Evolutionary conservation across 1,140 invertebrate genomes (phyloP).

Genomic region (Cylas formicarius): DNA sequence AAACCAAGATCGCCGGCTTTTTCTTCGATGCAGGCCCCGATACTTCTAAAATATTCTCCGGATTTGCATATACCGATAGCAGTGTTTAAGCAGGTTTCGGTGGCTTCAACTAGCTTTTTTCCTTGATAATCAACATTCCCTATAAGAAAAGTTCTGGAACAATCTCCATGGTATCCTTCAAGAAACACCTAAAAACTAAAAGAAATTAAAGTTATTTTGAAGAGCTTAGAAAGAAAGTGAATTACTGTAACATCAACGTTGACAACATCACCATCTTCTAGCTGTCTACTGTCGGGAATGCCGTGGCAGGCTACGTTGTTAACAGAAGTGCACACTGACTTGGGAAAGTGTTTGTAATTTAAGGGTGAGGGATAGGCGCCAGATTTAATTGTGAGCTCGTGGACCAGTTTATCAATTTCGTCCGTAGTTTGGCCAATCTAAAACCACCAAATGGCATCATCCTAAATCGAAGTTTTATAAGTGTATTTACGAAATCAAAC

Average conservation of each 20-base stretch:
- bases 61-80: slow-evolving; percentile 75
- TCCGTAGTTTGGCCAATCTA: slow-evolving; percentile 84
- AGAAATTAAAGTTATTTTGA: slow-evolving; percentile 9
- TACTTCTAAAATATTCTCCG: slow-evolving; percentile 61
- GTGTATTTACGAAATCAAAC: not conserved
- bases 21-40: slow-evolving; percentile 63
- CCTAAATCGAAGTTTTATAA: slow-evolving; percentile 6
- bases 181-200: slow-evolving; percentile 60
- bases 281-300: slow-evolving; percentile 77
- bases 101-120: slow-evolving; percentile 58
- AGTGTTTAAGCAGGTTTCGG: slow-evolving; percentile 62
- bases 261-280: slow-evolving; percentile 82
- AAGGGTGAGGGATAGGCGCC: slow-evolving; percentile 86
- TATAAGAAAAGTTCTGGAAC: slow-evolving; percentile 78
- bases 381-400: slow-evolving; percentile 61
- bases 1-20: slow-evolving; percentile 57
- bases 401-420: slow-evolving; percentile 71
- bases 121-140: slow-evolving; percentile 73
- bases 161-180: slow-evolving; percentile 88
- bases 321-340: slow-evolving; percentile 90
- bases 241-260: slow-evolving; percentile 88
- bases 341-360: slow-evolving; percentile 79
- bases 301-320: slow-evolving; percentile 95
- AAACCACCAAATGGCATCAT: slow-evolving; percentile 28
- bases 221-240: slow-evolving; percentile 1